Evolutionary conservation across 2,113 vertebrate species (phyloP), one percentile per base, ranked within the genome.

Genomic region (Psophia crepitans): DNA sequence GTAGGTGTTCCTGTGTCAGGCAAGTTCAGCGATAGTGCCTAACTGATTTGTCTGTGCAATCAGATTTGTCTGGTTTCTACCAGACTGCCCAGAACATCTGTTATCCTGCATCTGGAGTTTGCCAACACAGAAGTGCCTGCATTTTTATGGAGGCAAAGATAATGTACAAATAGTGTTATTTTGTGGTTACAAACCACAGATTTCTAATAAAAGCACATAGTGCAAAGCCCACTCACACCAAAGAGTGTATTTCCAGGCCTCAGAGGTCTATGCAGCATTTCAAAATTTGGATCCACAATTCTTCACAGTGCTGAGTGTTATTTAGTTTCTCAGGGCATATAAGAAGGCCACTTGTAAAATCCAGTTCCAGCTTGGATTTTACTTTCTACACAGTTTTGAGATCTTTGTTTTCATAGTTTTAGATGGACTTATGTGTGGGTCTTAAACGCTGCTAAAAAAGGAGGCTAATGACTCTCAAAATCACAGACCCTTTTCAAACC

Each of bases 371-470:
- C 9, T 70, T 44, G 46, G 19, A 27, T 61, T 21, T 75, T 35
- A 44, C 24, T 87, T 91, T 82, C 43, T 60, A 58, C 7, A 28
- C 14, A n/a, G 39, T 21, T 87, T 65, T 78, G n/a, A 53, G 43
- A n/a, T 33, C 48, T 84, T 78, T 75, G 12, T 54, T 79, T 82
- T 76, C 30, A 33, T 39, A 60, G 19, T 64, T 87, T 87, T 43
- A 51, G 23, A 46, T 39, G 1, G 23, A 49, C 14, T 4, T 71
- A 33, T 6, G 8, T 0, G 0, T 19, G 12, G 5, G 17, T 35
- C 60, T 78, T 84, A 75, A 57, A 44, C 17, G 70, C n/a, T 58
- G 14, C 16, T 54, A 41, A 60, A 60, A 78, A 82, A 51, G 30
- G 3, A 93, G 65, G 5, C 14, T 87, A 41, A 7, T 33, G 23